Base-by-base conservation (phyloP, 2,797 vertebrate species). In the Caiman crocodilus region DNA sequence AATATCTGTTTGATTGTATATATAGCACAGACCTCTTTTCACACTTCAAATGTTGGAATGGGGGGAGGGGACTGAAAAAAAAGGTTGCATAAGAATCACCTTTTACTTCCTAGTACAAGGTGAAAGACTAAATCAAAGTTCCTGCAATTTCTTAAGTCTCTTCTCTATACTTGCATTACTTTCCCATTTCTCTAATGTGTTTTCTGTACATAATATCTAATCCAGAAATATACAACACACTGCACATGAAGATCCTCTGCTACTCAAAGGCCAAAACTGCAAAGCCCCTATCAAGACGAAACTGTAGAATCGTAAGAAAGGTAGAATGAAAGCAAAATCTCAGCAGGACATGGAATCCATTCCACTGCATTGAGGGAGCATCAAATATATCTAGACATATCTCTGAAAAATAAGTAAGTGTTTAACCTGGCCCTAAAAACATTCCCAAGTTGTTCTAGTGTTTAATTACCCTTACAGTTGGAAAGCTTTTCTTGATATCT, bases 1-100 rank as follows among this genome's bases (percentile, higher is more conserved):
- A 80, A 13, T 2, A 50, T 25, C 18, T 2, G 7, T 4, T 67
- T 59, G 18, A 7, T 67, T 28, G 1, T 0, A 0, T 32, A 64
- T 3, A 18, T 5, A 65, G 42, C 1, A 76, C 0, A 2, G 71
- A 21, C 4, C 28, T 64, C 13, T 17, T 69, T 56, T 80, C n/a
- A 61, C 1, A 5, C 3, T 57, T 20, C 30, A 42, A 42, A 42
- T 42, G 42, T 42, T 42, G 42, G 42, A 42, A 42, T 42, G 42
- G 42, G 42, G 42, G 42, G 42, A 32, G 11, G 65, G 18, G 30
- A 32, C 30, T 11, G 5, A 67, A 67, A 17, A 67, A 67, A 32
- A 67, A 67, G 9, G 65, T 12, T 32, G 18, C 8, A 17, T 67
- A 67, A 67, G 30, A 18, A 67, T 50, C 42, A 50, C 42, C 42